phyloP scores from a whole-genome alignment of 2,888 invertebrate species.

The Halocaridina rubra region DNA sequence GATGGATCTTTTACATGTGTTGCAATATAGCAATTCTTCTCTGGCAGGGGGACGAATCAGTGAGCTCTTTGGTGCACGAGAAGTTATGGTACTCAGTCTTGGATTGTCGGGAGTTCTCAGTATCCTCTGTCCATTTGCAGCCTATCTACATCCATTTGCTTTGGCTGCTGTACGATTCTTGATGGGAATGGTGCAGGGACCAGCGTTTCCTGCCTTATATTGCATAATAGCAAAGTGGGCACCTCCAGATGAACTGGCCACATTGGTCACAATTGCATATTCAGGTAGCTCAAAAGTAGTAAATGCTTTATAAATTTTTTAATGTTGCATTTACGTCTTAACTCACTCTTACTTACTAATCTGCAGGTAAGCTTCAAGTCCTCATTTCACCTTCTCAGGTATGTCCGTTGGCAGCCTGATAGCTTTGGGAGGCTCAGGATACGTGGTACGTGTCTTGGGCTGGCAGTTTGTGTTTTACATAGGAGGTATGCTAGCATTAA shows the following conservation, averaged over 20 bases:
- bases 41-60: slow-evolving; percentile 68
- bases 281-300: slow-evolving; percentile 13
- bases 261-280: slow-evolving; percentile 41
- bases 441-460: slow-evolving; percentile 15
- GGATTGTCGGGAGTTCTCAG: slow-evolving; percentile 67
- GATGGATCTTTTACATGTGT: too few species aligned
- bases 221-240: slow-evolving; percentile 31
- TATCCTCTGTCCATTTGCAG: slow-evolving; percentile 67
- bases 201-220: slow-evolving; percentile 34
- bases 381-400: background rate
- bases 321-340: background rate
- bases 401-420: slow-evolving; percentile 39
- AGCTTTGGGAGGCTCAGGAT: slow-evolving; percentile 25
- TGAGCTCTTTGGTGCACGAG: slow-evolving; percentile 70
- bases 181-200: slow-evolving; percentile 67
- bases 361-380: background rate
- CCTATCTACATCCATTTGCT: slow-evolving; percentile 62
- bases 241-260: slow-evolving; percentile 35
- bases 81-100: slow-evolving; percentile 67
- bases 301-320: background rate
- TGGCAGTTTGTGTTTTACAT: slow-evolving; percentile 48
- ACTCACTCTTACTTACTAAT: background rate
- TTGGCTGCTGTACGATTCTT: slow-evolving; percentile 66
- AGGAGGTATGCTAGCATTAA: slow-evolving; percentile 19
- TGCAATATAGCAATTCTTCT: background rate